These are phyloP conservation scores for Stramonita haemastoma DNA, from an alignment of 2,888 invertebrate genomes.

Conservation along the genomic window DNA sequence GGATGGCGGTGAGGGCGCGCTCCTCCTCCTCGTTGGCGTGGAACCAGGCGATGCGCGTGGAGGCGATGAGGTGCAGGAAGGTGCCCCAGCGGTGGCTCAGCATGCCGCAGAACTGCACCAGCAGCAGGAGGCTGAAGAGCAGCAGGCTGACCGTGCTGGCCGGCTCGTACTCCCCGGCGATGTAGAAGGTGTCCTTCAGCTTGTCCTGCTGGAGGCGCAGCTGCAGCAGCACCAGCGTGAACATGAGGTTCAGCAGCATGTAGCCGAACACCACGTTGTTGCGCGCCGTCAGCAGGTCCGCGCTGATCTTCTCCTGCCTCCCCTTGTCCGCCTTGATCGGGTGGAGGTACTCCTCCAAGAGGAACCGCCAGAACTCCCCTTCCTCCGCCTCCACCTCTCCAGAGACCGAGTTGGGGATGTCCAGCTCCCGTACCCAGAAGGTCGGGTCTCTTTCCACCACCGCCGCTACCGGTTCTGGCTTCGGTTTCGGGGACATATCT, in stretches of 20 bases:
- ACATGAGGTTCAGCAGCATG: slow-evolving; percentile 97
- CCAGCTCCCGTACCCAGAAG: slow-evolving; percentile 53
- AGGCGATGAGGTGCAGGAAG: slow-evolving; percentile 95
- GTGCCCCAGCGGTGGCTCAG: slow-evolving; percentile 99
- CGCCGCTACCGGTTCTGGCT: slow-evolving; percentile 4
- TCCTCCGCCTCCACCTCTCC: slow-evolving; percentile 89
- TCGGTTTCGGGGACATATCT: neutral
- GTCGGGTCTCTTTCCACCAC: slow-evolving; percentile 40
- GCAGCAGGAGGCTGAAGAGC: slow-evolving; percentile 95
- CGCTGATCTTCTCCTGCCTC: slow-evolving; percentile 53
- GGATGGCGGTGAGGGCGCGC: slow-evolving; percentile 41
- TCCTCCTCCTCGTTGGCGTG: slow-evolving; percentile 42
- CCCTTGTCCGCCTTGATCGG: slow-evolving; percentile 79
- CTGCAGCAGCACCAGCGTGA: slow-evolving; percentile 98
- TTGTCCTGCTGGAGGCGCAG: slow-evolving; percentile 78
- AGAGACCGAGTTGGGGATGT: slow-evolving; percentile 89
- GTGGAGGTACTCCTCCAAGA: slow-evolving; percentile 93
- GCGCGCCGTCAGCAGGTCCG: slow-evolving; percentile 54
- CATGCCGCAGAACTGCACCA: slow-evolving; percentile 98
- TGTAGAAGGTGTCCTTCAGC: slow-evolving; percentile 83
- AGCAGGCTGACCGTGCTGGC: slow-evolving; percentile 94
- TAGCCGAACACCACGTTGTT: slow-evolving; percentile 64
- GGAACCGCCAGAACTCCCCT: slow-evolving; percentile 93
- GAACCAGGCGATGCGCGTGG: slow-evolving; percentile 81
- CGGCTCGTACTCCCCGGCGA: slow-evolving; percentile 69